A percentile compares a stretch with the other conserved stretches of the same genome.
phyloP scores from a whole-genome alignment of 2,113 vertebrate species.

The Tamias sibiricus region DNA sequence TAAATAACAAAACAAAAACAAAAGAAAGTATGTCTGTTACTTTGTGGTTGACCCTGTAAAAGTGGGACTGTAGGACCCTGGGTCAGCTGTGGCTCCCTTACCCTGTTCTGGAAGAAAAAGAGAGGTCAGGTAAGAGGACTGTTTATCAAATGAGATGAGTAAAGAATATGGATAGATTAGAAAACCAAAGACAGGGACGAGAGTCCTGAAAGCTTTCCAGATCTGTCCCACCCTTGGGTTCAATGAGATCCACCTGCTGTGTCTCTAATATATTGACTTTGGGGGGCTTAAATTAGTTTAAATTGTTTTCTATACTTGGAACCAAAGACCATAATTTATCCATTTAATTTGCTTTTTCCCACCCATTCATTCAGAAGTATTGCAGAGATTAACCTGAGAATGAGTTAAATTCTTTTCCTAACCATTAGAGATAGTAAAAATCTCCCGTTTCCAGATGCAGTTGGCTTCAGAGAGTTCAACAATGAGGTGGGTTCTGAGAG shows the following conservation, averaged over 20 bases:
- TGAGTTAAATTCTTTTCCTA: background rate
- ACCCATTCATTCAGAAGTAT: constrained; percentile 36
- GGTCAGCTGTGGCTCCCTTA: background rate
- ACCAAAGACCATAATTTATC: constrained; percentile 14
- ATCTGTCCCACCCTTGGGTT: background rate
- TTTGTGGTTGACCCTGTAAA: background rate
- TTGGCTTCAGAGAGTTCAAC: background rate
- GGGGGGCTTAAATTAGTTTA: background rate
- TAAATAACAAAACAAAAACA: too few relatives aligned
- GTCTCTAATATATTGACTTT: background rate
- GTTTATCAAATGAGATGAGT: background rate
- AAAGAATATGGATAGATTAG: background rate
- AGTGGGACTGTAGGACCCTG: background rate
- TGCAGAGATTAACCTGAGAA: background rate
- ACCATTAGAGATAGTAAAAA: background rate
- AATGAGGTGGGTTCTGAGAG: background rate
- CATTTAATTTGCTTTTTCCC: constrained; percentile 39
- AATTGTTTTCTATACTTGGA: background rate
- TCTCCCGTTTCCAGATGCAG: background rate
- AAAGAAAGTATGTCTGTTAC: background rate
- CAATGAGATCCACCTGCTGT: background rate
- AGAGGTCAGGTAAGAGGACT: background rate
- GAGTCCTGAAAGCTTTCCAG: background rate
- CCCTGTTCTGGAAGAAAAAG: background rate
- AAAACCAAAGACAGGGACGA: background rate